Percentiles rank a stretch among this genome's conserved stretches.
phyloP scores from a whole-genome alignment of 2,888 invertebrate genomes.

The Caenorhabditis uteleia region DNA sequence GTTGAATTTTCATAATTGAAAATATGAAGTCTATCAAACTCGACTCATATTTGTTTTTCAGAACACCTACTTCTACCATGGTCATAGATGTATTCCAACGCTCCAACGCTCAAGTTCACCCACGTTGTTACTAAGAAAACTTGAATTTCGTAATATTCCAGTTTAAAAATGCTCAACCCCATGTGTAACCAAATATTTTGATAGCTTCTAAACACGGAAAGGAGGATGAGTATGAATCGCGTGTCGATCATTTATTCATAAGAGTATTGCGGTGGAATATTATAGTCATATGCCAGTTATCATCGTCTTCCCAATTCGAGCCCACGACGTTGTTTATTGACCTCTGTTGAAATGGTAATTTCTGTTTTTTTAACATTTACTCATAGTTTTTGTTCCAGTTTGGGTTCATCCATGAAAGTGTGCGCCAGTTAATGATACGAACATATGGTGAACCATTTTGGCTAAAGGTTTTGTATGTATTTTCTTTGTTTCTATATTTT shows the following conservation, averaged over 20 bases:
- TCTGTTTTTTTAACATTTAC: not conserved
- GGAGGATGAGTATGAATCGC: conserved; percentile 16
- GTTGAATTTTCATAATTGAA: too few relatives aligned
- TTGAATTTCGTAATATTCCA: too few relatives aligned
- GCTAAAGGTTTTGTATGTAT: conserved; percentile 59
- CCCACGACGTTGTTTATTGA: not conserved
- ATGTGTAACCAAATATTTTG: conserved; percentile 28
- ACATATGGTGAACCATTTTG: conserved; percentile 67
- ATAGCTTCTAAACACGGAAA: conserved; percentile 31
- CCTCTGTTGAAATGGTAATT: conserved; percentile 10
- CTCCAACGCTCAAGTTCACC: too few relatives aligned
- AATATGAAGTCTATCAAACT: too few relatives aligned
- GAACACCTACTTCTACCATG: too few relatives aligned
- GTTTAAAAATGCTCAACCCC: too few relatives aligned
- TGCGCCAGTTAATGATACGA: conserved; percentile 62
- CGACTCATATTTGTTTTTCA: too few relatives aligned
- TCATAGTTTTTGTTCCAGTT: conserved; percentile 47
- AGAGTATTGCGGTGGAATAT: conserved; percentile 3
- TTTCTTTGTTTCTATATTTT: not conserved
- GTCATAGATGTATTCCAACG: too few relatives aligned
- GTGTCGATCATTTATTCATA: conserved; percentile 29
- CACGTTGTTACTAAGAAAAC: too few relatives aligned
- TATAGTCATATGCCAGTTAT: conserved; percentile 4
- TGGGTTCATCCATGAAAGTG: conserved; percentile 68
- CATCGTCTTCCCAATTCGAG: not conserved